Evolutionary conservation across 2,888 invertebrate species (phyloP), one percentile per base, ranked within the genome.

Genomic region (Andrena bicolor): DNA sequence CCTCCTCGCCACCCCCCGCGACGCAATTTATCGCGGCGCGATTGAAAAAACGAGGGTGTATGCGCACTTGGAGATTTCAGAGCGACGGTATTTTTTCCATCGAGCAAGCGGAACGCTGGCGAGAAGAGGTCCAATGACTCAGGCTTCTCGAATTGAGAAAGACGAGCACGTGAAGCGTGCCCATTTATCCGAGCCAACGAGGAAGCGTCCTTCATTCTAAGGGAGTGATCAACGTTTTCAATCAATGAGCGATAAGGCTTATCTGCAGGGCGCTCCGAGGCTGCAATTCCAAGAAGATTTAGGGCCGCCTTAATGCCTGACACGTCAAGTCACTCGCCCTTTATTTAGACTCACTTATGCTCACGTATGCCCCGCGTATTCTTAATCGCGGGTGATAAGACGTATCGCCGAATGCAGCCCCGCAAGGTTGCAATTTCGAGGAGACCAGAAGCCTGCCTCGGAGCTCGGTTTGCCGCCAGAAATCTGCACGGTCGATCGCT

Each of bases 171-270:
- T 10, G 48, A 60, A 60, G 32, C 48, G 16, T 10, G 20, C 8
- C 32, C 20, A 20, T 63, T 69, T 56, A 49, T 56, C 63, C 16
- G 30, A 5, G 1, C 1, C 32, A 8, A 16, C 48, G 79, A 64
- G 28, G 64, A 35, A 8, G 49, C 28, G 35, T 49, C 63, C 63
- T 58, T 79, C 77, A n/a, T 79, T 76, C 49, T 30, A 23, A 69
- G 56, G 63, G 32, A 63, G 64, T 56, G 77, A 76, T 79, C 69
- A 79, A 76, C 64, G 77, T 58, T 76, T 79, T 79, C 79, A 79
- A 77, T 79, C 77, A 70, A 64, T 76, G 76, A 23, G n/a, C 69
- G 77, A 80, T 80, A 80, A 77, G 77, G 70, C 77, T 77, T 80
- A 70, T 71, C 79, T 77, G 60, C 41, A 20, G 48, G 26, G 30